Evolutionary conservation across 2,113 vertebrate genomes (phyloP).

Genomic region (Cephalopholis sonnerati): DNA sequence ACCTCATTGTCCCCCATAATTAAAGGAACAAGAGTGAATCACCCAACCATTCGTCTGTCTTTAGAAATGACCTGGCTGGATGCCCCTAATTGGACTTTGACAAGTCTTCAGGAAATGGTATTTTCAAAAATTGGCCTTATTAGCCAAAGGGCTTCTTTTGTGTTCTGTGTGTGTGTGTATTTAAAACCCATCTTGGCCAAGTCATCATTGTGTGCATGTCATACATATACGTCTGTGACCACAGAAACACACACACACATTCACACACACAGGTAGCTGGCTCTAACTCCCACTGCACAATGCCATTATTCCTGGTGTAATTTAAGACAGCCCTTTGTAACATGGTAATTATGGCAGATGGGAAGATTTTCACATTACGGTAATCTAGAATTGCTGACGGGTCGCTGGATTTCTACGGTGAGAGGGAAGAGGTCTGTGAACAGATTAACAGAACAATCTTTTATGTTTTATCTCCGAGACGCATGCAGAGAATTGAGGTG

Average conservation of each 20-base stretch:
- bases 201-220: conserved; percentile 15
- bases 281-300: conserved; percentile 61
- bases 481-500: conserved; percentile 73
- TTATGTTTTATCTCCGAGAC: conserved; percentile 86
- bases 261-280: conserved; percentile 16
- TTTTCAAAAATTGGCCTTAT: neutral
- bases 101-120: neutral
- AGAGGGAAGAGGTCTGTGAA: conserved; percentile 66
- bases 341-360: conserved; percentile 81
- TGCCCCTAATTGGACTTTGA: conserved; percentile 1
- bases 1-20: conserved; percentile 8
- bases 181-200: conserved; percentile 9
- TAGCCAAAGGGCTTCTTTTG: neutral
- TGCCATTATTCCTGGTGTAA: conserved; percentile 74
- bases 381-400: conserved; percentile 80
- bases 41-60: neutral
- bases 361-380: conserved; percentile 80
- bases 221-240: neutral
- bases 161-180: neutral
- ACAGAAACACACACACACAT: conserved; percentile 11
- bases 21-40: conserved; percentile 26
- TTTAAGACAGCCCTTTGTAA: conserved; percentile 75
- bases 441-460: conserved; percentile 83
- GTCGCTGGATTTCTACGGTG: conserved; percentile 73
- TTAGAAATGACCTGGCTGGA: conserved; percentile 10